Evolutionary conservation across 2,888 invertebrate genomes (phyloP).

Genomic region (Zhuqinia jingwanae): DNA sequence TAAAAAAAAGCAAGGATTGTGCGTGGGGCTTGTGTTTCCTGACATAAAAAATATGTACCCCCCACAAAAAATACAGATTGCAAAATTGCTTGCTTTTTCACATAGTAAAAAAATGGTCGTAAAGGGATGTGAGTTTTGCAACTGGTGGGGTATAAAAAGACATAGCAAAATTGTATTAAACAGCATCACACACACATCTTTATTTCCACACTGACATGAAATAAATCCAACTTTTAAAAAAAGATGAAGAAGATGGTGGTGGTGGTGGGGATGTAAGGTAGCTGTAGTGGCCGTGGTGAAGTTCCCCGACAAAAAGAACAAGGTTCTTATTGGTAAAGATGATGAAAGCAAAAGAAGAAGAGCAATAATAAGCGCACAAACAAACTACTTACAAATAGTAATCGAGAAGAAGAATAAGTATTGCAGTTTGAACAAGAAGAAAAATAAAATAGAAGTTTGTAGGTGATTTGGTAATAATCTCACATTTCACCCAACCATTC

Average conservation of each 20-base stretch:
- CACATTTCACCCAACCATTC: neutral
- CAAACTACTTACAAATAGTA: neutral
- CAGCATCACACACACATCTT: neutral
- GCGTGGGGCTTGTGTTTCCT: too few relatives aligned
- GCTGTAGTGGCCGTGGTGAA: too few relatives aligned
- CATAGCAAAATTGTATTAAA: neutral
- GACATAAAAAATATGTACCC: too few relatives aligned
- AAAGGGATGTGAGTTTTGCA: neutral
- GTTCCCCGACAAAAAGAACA: too few relatives aligned
- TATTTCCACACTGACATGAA: constrained; percentile 49
- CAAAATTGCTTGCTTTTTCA: neutral
- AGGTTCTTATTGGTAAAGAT: too few relatives aligned
- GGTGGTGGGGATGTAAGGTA: neutral
- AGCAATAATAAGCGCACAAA: too few relatives aligned
- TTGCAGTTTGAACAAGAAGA: neutral
- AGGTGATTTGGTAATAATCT: neutral
- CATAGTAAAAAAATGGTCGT: neutral
- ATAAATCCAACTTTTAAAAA: constrained; percentile 54
- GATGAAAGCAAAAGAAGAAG: constrained; percentile 4
- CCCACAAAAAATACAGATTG: too few relatives aligned
- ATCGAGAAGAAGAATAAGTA: neutral
- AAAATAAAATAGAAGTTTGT: neutral
- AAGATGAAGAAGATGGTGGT: neutral
- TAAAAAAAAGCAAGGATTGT: too few relatives aligned
- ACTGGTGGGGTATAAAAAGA: neutral